Evolutionary conservation across 1,140 invertebrate species (phyloP), one percentile per base, ranked within the genome.

Genomic region (Drosophila murphyi): DNA sequence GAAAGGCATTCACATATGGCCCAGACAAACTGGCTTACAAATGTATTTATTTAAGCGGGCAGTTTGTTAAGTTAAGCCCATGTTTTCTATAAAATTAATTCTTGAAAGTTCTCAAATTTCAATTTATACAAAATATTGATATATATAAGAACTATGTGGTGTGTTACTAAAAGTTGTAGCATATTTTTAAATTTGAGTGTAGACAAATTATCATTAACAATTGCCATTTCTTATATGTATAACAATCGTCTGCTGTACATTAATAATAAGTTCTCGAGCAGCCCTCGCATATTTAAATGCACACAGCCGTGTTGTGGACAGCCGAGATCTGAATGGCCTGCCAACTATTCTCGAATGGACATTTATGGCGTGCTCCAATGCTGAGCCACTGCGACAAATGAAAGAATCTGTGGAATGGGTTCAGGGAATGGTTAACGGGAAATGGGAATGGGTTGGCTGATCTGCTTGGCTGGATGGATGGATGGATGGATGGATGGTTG

Each of bases 271-370:
- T 61, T 6, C 34, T 32, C 0, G 2, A 20, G 2, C 51, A 5
- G 2, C 63, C 72, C 79, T 76, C 79, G 52, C 37, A 20, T 32
- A 8, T 54, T 57, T 4, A 45, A 54, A 41, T n/a, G 31, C 60
- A 60, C 57, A 64, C 20, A 63, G 76, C 55, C 69, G 72, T 78
- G 43, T 76, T 76, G 64, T 63, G 60, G 60, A 75, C 67, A 71
- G 78, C 28, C 28, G 45, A 82, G 74, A 76, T 79, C 69, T 79
- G 75, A 80, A 83, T 87, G 83, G 57, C 48, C 80, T 78, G 67
- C 63, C 72, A 88, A 87, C 83, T 87, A 87, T 88, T 87, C 59
- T 69, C 61, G 70, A 62, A 80, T 69, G 80, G 39, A 80, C 74
- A 65, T 72, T 88, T 77, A 87, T 80, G 74, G 70, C 39, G 10